Conservation (phyloP, 2,797 vertebrate species). For the Sebastes oblongus region DNA sequence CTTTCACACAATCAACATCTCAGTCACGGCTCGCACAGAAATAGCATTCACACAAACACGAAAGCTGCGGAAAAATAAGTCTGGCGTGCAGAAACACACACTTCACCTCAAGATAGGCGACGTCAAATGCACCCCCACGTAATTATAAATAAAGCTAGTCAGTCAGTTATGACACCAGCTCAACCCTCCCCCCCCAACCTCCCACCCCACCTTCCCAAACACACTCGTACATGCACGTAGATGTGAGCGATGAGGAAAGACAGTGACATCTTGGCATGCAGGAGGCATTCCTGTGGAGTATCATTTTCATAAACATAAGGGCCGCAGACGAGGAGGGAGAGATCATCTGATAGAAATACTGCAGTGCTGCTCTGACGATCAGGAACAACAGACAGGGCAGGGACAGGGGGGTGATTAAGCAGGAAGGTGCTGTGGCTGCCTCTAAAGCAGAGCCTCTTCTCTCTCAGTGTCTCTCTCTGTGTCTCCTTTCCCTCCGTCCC, state of each 20-base stretch:
- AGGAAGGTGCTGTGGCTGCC: constrained; percentile 71
- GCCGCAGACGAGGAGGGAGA: constrained; percentile 76
- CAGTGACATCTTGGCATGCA: constrained; percentile 81
- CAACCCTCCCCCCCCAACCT: background rate
- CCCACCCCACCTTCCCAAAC: constrained; percentile 6
- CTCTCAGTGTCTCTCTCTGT: constrained; percentile 30
- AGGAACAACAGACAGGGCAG: constrained; percentile 76
- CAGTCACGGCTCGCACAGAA: constrained; percentile 55
- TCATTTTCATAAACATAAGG: constrained; percentile 84
- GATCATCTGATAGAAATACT: constrained; percentile 81
- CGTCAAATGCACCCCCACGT: constrained; percentile 23
- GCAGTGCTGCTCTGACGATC: constrained; percentile 75
- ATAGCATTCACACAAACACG: constrained; percentile 44
- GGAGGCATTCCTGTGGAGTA: constrained; percentile 80
- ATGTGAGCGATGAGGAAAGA: constrained; percentile 75
- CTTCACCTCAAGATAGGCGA: constrained; percentile 25
- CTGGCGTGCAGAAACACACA: constrained; percentile 18
- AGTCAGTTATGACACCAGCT: constrained; percentile 43
- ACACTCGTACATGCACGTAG: constrained; percentile 47
- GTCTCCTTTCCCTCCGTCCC: constrained; percentile 48
- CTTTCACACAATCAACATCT: constrained; percentile 63
- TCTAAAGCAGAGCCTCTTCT: constrained; percentile 53
- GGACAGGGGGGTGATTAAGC: constrained; percentile 71
- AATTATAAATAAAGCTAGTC: constrained; percentile 69
- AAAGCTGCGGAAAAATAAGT: constrained; percentile 30